phyloP scores from a whole-genome alignment of 2,113 vertebrate genomes.

The Gallinago media region DNA sequence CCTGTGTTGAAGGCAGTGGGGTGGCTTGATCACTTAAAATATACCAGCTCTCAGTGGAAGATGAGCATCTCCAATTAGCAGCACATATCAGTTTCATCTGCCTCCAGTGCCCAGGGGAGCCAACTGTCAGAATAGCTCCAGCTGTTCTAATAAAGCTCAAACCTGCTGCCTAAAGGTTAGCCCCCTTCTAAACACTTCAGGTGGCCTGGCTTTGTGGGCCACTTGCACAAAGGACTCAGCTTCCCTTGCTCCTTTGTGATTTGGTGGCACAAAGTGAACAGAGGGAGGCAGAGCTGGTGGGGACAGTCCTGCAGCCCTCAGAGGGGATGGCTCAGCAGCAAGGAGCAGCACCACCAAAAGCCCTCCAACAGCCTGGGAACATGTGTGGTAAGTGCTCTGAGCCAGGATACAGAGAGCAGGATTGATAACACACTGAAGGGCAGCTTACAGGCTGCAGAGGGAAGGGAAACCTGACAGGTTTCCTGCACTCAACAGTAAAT shows the following conservation, averaged over 20 bases:
- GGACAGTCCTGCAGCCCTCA: not conserved
- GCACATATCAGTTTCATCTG: not conserved
- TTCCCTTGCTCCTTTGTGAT: not conserved
- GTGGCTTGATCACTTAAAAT: slow-evolving; percentile 20
- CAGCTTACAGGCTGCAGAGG: not conserved
- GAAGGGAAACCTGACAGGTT: not conserved
- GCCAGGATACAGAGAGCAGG: not conserved
- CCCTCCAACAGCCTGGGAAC: not conserved
- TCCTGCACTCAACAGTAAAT: rapidly evolving
- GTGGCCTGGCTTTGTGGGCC: slow-evolving; percentile 17
- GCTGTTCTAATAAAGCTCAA: slow-evolving; percentile 57
- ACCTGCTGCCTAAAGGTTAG: slow-evolving; percentile 55
- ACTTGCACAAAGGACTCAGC: not conserved
- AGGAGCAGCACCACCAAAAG: not conserved
- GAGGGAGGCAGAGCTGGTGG: not conserved
- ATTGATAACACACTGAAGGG: not conserved
- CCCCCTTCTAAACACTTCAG: not conserved
- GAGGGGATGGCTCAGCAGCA: not conserved
- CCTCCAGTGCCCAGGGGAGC: not conserved
- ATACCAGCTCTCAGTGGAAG: not conserved
- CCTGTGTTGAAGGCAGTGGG: not conserved
- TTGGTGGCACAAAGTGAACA: not conserved
- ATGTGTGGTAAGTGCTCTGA: rapidly evolving
- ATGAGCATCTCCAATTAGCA: slow-evolving; percentile 60
- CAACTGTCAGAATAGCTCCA: slow-evolving; percentile 11